Percentiles rank a stretch among this genome's conserved stretches.
Evolutionary conservation across 2,113 vertebrate genomes (phyloP).

Genomic region (Alethe castanea): DNA sequence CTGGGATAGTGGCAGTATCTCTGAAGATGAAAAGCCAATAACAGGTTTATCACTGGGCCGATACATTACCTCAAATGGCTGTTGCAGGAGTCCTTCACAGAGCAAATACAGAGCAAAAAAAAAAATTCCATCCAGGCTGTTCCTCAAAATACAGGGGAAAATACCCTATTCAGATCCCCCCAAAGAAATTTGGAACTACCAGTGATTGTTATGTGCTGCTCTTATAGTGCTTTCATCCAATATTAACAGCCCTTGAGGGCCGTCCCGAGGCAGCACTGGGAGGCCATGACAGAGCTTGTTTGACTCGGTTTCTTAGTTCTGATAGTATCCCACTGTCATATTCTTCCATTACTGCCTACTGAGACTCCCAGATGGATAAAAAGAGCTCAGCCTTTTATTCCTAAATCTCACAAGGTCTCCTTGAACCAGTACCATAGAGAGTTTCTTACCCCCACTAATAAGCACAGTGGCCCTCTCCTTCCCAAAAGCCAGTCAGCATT

Average conservation of each 20-base stretch:
- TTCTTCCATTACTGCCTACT: not conserved
- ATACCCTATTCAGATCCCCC: not conserved
- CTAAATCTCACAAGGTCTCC: not conserved
- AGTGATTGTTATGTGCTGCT: not conserved
- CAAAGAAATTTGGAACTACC: not conserved
- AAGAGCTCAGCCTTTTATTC: not conserved
- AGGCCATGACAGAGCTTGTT: not conserved
- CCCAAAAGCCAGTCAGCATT: not conserved
- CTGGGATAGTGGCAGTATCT: not conserved
- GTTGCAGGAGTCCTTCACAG: not conserved
- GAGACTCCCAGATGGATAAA: not conserved
- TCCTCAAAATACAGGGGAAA: not conserved
- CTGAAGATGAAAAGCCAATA: not conserved
- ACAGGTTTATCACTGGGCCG: not conserved
- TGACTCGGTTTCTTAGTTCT: not conserved
- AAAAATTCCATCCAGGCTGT: not conserved
- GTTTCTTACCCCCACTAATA: rapidly evolving
- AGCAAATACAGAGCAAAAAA: not conserved
- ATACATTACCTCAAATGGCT: not conserved
- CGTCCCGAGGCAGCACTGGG: not conserved
- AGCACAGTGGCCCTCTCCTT: not conserved
- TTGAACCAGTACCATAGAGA: not conserved
- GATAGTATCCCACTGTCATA: not conserved
- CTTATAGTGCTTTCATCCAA: not conserved
- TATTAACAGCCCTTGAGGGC: not conserved